These are phyloP conservation scores for Tromatobia lineatoria DNA, from an alignment of 2,888 invertebrate species.

Conservation along the genomic window DNA sequence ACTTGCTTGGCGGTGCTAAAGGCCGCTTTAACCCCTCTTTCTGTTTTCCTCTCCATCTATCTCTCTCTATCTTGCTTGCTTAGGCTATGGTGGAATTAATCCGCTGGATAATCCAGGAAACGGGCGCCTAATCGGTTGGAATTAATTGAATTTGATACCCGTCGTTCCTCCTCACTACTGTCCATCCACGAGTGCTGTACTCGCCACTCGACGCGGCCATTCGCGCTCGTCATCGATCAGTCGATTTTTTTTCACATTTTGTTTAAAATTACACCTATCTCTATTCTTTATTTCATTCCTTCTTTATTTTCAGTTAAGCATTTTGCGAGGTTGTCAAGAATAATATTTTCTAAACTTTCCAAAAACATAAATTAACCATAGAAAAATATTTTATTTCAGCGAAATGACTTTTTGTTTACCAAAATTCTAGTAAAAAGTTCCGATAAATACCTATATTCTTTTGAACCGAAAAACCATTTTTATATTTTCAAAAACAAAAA, in stretches of 20 bases:
- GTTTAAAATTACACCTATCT: background rate
- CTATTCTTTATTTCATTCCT: background rate
- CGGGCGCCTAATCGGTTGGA: conserved; percentile 67
- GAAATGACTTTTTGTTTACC: background rate
- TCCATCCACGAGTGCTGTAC: background rate
- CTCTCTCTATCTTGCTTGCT: conserved; percentile 46
- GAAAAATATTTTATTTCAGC: background rate
- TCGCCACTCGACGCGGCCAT: conserved; percentile 2
- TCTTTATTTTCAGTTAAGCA: background rate
- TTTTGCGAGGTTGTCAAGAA: background rate
- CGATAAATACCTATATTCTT: too few relatives aligned
- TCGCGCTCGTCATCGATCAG: conserved; percentile 58
- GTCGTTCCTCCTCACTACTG: conserved; percentile 30
- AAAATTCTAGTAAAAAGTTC: too few relatives aligned
- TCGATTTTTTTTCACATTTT: conserved; percentile 46
- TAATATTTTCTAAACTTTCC: background rate
- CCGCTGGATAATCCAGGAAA: conserved; percentile 67
- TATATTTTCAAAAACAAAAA: too few relatives aligned
- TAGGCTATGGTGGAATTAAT: conserved; percentile 67
- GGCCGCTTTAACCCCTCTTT: conserved; percentile 2
- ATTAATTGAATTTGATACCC: conserved; percentile 64
- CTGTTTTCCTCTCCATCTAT: conserved; percentile 28
- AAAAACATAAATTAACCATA: background rate
- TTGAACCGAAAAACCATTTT: too few relatives aligned
- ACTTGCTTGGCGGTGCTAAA: conserved; percentile 32